Evolutionary conservation across 2,113 vertebrate species (phyloP).

Genomic region (Marcusenius ussheri): DNA sequence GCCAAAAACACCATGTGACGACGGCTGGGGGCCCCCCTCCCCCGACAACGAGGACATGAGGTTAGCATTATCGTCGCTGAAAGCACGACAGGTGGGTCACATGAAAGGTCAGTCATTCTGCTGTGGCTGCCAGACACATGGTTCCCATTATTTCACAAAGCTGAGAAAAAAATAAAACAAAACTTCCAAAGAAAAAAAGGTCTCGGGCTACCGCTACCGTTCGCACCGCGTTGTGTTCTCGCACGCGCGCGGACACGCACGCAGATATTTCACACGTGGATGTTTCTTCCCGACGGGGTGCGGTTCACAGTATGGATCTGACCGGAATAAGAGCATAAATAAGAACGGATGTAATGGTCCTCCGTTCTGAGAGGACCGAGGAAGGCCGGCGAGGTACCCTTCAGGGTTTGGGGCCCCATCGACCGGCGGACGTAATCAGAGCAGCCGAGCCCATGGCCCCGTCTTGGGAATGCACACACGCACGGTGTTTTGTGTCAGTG

Average conservation of each 20-base stretch:
- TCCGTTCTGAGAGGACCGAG: slow-evolving; percentile 23
- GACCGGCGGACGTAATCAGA: neutral
- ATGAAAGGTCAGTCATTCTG: slow-evolving; percentile 62
- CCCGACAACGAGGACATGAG: slow-evolving; percentile 61
- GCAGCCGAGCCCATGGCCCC: too few species aligned
- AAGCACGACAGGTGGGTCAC: slow-evolving; percentile 71
- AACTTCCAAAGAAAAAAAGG: slow-evolving; percentile 60
- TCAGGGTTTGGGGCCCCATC: neutral
- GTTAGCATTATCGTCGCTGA: slow-evolving; percentile 60
- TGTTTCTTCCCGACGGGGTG: slow-evolving; percentile 24
- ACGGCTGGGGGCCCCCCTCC: slow-evolving; percentile 47
- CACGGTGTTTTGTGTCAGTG: slow-evolving; percentile 8
- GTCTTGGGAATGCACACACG: neutral
- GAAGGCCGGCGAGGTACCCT: slow-evolving; percentile 17
- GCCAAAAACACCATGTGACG: slow-evolving; percentile 20
- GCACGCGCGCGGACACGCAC: slow-evolving; percentile 34
- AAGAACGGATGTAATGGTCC: slow-evolving; percentile 19
- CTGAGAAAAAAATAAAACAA: neutral
- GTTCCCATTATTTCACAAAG: slow-evolving; percentile 59
- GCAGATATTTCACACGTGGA: slow-evolving; percentile 44
- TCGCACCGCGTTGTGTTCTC: slow-evolving; percentile 43
- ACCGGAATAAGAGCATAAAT: slow-evolving; percentile 42
- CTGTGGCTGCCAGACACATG: slow-evolving; percentile 65
- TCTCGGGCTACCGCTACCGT: slow-evolving; percentile 36
- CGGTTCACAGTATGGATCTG: slow-evolving; percentile 32